Evolutionary conservation across 2,888 invertebrate species (phyloP), one percentile per base, ranked within the genome.

Genomic region (Euclidia mi): DNA sequence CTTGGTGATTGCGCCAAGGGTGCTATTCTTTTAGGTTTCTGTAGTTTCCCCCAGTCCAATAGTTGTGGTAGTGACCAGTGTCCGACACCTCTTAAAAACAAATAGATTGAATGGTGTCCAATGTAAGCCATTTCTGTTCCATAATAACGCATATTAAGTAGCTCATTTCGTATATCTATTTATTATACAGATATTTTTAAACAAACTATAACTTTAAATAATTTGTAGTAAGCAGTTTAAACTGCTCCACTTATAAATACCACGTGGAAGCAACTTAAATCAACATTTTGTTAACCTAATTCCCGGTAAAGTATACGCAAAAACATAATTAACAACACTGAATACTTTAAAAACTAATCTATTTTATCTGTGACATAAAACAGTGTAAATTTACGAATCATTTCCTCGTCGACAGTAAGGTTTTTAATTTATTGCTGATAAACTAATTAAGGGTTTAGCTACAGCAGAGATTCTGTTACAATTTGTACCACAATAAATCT

Each of bases 401-500:
- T 57, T 53, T 46, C 37, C 20, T 70, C 20, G 45, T 17, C 48
- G n/a, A 51, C 48, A 56, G 45, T 48, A 53, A 56, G 49, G 65
- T 63, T 56, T 56, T 61, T 73, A 71, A 76, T 78, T 76, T 72
- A 76, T 70, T 67, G 55, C 61, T 65, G 71, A 67, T 78, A 64
- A 72, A 65, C 64, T 76, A 82, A 81, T 80, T 76, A 79, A 57
- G 64, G 65, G 49, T 58, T 72, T 65, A 64, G 62, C 64, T 65
- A 64, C 66, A 65, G 57, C 68, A 59, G 66, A 71, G 76, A 77
- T 81, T 78, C 61, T 59, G 65, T 77, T 73, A 80, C 79, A 79
- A 71, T 78, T 80, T 62, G 74, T 78, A 70, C 69, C 71, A 65
- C 73, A 70, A 82, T 82, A 82, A 82, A 82, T 82, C 78, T 75